phyloP scores from a whole-genome alignment of 2,797 vertebrate species.

The Amniataba percoides region DNA sequence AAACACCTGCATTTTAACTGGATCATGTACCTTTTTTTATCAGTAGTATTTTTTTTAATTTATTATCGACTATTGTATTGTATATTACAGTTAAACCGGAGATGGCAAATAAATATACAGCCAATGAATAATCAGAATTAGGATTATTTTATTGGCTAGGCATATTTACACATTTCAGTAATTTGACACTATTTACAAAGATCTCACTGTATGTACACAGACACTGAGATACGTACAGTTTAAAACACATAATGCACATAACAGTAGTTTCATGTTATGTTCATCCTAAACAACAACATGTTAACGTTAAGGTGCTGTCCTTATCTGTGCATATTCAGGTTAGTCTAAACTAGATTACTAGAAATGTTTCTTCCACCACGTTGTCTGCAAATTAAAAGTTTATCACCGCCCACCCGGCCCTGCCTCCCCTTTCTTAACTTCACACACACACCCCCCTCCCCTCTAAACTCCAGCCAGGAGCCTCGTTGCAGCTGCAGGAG shows the following conservation, averaged over 20 bases:
- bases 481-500: constrained; percentile 51
- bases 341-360: neutral
- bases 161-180: no score
- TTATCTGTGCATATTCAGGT: neutral
- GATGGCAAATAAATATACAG: neutral
- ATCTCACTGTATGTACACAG: no score
- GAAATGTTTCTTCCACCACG: constrained; percentile 11
- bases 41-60: neutral
- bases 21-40: neutral
- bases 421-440: constrained; percentile 52
- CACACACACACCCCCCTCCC: constrained; percentile 48
- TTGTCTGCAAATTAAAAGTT: constrained; percentile 22
- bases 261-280: no score
- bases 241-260: no score
- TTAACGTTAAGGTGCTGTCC: neutral
- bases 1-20: neutral
- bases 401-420: constrained; percentile 71
- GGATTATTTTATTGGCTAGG: no score
- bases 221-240: no score
- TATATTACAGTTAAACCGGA: neutral
- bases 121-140: neutral
- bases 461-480: constrained; percentile 50
- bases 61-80: neutral
- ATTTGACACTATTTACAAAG: no score
- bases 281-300: no score